Evolutionary conservation across 2,113 vertebrate species (phyloP), one percentile per base, ranked within the genome.

Genomic region (Vulpes lagopus): DNA sequence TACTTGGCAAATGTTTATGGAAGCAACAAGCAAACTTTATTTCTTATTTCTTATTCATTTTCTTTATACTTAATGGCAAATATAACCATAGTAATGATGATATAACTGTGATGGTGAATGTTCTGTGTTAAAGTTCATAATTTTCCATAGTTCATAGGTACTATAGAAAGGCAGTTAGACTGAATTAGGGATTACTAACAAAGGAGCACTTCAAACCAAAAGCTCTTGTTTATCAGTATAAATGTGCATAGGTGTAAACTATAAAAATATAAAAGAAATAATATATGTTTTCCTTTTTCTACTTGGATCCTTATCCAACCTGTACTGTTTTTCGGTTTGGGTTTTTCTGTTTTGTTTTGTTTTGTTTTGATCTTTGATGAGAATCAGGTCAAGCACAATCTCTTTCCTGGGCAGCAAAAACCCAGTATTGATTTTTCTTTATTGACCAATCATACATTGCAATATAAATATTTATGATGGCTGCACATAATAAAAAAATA

Each of bases 401-500:
- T 85, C 86, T 95, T 97, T 85, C n/a, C 78, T 92, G 10, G 71
- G 57, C 35, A 96, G 91, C 8, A 71, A 74, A 95, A 95, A 60
- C 17, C 27, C 35, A 93, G 76, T 89, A 98, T 98, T 98, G 97
- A 95, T 97, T 97, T 98, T 98, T 97, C 90, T 97, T 95, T 98
- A 98, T 97, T 98, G 97, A 97, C 94, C 76, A 96, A 96, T 97
- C 85, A 93, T 96, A 94, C 91, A 96, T 80, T 73, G 51, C 81
- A 71, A 25, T 93, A 98, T 98, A 97, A 97, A 98, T 98, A 98
- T 98, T 97, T 96, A 98, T 97, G 91, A 97, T 97, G 78, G 25
- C 62, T 94, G 27, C 43, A 96, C 35, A 71, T 97, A 93, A 96
- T 97, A 97, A 96, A 97, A 97, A 95, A 96, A 97, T 88, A 94